Evolutionary conservation across 1,140 invertebrate species (phyloP), one percentile per base, ranked within the genome.

Genomic region (Drosophila quadrilineata): DNA sequence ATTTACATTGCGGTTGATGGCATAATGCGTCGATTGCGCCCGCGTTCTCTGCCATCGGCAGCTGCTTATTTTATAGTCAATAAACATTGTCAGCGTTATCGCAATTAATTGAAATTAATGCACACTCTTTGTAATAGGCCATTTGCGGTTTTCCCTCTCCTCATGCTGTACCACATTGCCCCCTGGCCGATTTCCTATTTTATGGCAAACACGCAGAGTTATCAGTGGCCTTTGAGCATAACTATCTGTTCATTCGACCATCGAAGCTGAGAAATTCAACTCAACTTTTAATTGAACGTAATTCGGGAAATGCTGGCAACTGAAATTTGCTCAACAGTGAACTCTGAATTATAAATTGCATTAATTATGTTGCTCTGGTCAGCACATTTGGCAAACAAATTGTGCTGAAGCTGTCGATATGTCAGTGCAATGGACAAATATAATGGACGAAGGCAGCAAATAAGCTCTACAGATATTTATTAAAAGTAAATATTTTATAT

Each of bases 71-170:
- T 75, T 75, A 68, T 75, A 75, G 76, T 72, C 71, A 82, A 71
- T 82, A 75, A 80, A 64, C 71, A 80, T 67, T 67, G 67, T 60
- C 60, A 60, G 71, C 62, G 54, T 66, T 79, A 79, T 79, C 75
- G 70, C 70, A 67, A 53, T 79, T 79, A 79, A 79, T 79, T 80
- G 71, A 80, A 79, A 79, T 71, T 67, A 74, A 58, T 62, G 63
- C 31, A 62, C 31, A 57, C 28, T 35, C 62, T 58, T 49, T 66
- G 56, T 60, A 60, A 66, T 60, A 66, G 63, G 29, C 46, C 56
- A 66, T 67, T 67, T 62, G 64, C n/a, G 64, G 64, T 50, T 62
- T 60, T 24, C 1, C 12, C 58, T 22, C 19, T 48, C 19, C 26
- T 33, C 46, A 21, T 5, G 1, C 41, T 12, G 19, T 5, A 10